These are phyloP conservation scores for Ciconia boyciana DNA, from an alignment of 2,113 vertebrate species.

Conservation along the genomic window DNA sequence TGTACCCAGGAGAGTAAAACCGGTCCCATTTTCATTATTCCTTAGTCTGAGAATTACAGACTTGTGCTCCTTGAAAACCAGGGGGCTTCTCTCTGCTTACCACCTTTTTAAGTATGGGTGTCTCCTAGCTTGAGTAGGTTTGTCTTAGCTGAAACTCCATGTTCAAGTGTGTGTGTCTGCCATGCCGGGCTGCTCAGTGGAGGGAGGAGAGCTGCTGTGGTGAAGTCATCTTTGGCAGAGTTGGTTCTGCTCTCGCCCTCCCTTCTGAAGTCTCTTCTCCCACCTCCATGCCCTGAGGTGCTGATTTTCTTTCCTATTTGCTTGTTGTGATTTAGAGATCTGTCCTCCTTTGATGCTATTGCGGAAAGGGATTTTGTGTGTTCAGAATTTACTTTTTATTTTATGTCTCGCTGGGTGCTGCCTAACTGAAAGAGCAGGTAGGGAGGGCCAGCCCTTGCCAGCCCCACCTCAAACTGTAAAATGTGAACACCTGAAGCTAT, in stretches of 20 bases:
- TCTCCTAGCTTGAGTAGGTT: neutral
- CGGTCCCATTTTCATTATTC: neutral
- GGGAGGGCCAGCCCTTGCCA: slow-evolving; percentile 26
- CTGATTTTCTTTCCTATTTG: slow-evolving; percentile 28
- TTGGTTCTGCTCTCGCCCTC: neutral
- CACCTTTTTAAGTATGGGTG: neutral
- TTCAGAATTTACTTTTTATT: neutral
- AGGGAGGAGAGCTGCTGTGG: neutral
- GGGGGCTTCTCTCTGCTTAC: neutral
- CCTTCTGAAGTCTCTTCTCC: slow-evolving; percentile 23
- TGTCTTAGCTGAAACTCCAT: neutral
- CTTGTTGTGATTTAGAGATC: neutral
- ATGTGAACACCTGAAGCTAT: slow-evolving; percentile 39
- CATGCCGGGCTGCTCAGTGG: accelerated
- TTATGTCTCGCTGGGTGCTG: neutral
- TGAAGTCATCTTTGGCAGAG: slow-evolving; percentile 28
- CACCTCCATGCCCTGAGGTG: neutral
- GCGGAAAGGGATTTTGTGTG: slow-evolving; percentile 11
- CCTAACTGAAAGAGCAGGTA: neutral
- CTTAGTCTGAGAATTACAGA: neutral
- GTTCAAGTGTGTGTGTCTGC: neutral
- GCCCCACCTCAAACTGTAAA: slow-evolving; percentile 13
- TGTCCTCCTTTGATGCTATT: slow-evolving; percentile 20
- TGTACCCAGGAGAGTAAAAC: neutral
- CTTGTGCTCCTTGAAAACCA: neutral